Conservation (phyloP, 2,888 invertebrate species). For the Galeruca laticollis region DNA sequence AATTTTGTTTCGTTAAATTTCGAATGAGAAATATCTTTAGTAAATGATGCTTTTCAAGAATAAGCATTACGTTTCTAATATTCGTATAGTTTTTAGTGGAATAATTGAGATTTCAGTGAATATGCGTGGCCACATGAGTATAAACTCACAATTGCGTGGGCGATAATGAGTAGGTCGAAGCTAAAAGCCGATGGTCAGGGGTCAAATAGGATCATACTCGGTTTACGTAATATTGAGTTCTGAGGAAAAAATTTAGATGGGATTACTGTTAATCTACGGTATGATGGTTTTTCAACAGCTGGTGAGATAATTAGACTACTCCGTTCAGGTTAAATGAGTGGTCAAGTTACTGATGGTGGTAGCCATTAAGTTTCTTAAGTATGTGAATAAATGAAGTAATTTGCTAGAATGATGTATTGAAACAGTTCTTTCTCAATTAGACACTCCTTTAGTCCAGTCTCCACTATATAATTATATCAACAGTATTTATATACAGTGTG, state of each 20-base stretch:
- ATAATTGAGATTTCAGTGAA: background rate
- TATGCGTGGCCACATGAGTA: conserved; percentile 22
- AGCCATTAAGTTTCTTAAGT: conserved; percentile 1
- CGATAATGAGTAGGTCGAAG: conserved; percentile 21
- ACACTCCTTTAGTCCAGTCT: background rate
- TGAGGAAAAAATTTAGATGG: conserved; percentile 25
- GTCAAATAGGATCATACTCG: conserved; percentile 34
- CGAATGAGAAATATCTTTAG: too few relatives aligned
- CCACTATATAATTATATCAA: too few relatives aligned
- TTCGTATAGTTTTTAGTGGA: conserved; percentile 14
- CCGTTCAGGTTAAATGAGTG: conserved; percentile 27
- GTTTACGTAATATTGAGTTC: conserved; percentile 27
- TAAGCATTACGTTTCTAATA: background rate
- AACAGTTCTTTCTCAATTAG: background rate
- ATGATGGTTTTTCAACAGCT: conserved; percentile 28
- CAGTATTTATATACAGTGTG: too few relatives aligned
- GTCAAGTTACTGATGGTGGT: conserved; percentile 27
- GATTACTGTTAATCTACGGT: conserved; percentile 37
- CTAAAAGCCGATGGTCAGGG: conserved; percentile 32
- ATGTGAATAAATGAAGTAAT: conserved; percentile 6
- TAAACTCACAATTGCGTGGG: conserved; percentile 5
- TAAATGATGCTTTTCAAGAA: background rate
- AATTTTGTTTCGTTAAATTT: too few relatives aligned
- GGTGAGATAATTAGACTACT: conserved; percentile 21
- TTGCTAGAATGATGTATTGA: background rate